phyloP scores from a whole-genome alignment of 2,888 invertebrate genomes.

The Lamellibrachia columna region DNA sequence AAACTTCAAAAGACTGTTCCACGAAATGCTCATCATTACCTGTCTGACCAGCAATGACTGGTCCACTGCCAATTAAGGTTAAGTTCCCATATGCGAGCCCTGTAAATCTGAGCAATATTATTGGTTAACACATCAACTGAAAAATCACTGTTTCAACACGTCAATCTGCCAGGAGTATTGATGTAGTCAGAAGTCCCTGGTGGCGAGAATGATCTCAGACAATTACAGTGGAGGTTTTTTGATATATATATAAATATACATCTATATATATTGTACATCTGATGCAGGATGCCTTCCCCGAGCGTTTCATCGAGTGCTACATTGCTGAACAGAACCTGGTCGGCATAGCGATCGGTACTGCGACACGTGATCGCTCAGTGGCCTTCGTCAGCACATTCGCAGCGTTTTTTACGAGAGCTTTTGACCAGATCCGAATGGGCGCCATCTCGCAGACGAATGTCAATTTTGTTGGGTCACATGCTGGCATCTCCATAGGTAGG shows the following conservation, averaged over 20 bases:
- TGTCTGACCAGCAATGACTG: too few relatives aligned
- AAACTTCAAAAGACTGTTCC: too few relatives aligned
- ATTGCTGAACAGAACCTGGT: conserved; percentile 99
- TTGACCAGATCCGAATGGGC: conserved; percentile 99
- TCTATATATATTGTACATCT: neutral
- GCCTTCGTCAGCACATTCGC: conserved; percentile 98
- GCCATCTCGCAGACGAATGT: conserved; percentile 98
- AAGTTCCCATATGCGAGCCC: too few relatives aligned
- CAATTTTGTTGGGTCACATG: conserved; percentile 96
- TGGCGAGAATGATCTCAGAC: too few relatives aligned
- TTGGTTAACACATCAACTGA: too few relatives aligned
- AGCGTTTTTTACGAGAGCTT: conserved; percentile 91
- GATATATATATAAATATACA: neutral
- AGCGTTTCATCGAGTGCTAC: conserved; percentile 94
- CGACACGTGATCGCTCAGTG: conserved; percentile 90
- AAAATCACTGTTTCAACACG: too few relatives aligned
- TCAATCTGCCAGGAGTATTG: too few relatives aligned
- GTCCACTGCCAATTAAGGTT: too few relatives aligned
- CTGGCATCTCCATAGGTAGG: conserved; percentile 86
- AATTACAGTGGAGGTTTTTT: too few relatives aligned
- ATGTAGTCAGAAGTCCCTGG: too few relatives aligned
- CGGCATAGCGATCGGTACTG: conserved; percentile 91
- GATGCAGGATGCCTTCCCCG: conserved; percentile 67
- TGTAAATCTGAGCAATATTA: too few relatives aligned
- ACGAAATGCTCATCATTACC: too few relatives aligned